Evolutionary conservation across 1,140 invertebrate species (phyloP).

Genomic region (Philopotamus ludificatus): DNA sequence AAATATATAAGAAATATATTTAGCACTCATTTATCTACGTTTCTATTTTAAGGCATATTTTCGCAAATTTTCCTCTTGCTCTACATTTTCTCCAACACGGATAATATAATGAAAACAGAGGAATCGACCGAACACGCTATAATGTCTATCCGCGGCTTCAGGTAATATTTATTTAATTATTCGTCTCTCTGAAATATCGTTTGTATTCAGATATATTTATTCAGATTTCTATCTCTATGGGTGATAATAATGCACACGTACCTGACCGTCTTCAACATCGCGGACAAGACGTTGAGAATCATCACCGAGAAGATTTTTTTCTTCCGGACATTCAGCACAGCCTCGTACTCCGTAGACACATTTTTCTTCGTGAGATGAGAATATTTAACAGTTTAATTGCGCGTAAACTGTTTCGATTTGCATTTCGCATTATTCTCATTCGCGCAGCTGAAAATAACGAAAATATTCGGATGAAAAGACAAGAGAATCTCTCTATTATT

Average conservation of each 20-base stretch:
- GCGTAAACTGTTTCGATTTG: no score
- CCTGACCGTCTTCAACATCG: conserved; percentile 74
- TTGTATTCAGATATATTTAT: no score
- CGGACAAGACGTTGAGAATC: conserved; percentile 72
- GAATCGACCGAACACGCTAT: conserved; percentile 61
- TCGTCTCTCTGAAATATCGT: no score
- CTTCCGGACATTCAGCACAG: conserved; percentile 84
- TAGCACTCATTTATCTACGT: neutral
- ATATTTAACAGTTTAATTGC: no score
- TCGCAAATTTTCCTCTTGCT: conserved; percentile 62
- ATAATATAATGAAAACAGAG: conserved; percentile 52
- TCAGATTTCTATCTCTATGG: conserved; percentile 80
- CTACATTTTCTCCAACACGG: conserved; percentile 57
- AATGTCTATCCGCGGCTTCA: conserved; percentile 77
- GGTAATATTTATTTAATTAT: conserved; percentile 46
- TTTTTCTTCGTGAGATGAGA: conserved; percentile 87
- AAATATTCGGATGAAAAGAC: no score
- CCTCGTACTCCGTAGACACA: conserved; percentile 86
- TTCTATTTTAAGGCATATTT: conserved; percentile 53
- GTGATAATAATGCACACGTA: conserved; percentile 92
- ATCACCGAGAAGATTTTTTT: conserved; percentile 76
- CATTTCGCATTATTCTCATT: no score
- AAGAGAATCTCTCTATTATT: no score
- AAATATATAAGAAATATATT: no score
- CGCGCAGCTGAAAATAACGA: no score